These are phyloP conservation scores for Pangasianodon hypophthalmus DNA, from an alignment of 2,113 vertebrate genomes.

Conservation along the genomic window DNA sequence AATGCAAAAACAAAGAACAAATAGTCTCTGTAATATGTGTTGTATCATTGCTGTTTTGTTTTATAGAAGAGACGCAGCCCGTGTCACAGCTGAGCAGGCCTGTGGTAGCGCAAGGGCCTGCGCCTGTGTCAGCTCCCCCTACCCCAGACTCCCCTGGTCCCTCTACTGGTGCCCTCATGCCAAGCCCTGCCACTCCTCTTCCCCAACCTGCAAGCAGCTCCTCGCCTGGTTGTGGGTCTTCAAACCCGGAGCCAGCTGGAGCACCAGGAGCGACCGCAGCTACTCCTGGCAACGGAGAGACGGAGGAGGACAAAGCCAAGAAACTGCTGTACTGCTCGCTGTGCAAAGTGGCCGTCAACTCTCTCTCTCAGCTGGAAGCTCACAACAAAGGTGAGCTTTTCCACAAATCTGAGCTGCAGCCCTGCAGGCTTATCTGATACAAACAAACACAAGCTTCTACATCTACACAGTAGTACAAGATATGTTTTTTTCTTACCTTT, in stretches of 20 bases:
- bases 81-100: slow-evolving; percentile 65
- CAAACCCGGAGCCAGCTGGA: slow-evolving; percentile 63
- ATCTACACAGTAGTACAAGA: not conserved
- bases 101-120: slow-evolving; percentile 58
- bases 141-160: slow-evolving; percentile 69
- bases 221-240: slow-evolving; percentile 64
- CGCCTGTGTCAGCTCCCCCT: slow-evolving; percentile 60
- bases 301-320: slow-evolving; percentile 88
- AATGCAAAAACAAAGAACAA: not conserved
- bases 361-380: slow-evolving; percentile 90
- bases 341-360: slow-evolving; percentile 93
- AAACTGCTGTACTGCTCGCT: slow-evolving; percentile 88
- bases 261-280: slow-evolving; percentile 52
- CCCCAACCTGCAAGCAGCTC: slow-evolving; percentile 63
- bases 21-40: slow-evolving; percentile 16
- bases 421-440: not conserved
- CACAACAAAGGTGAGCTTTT: slow-evolving; percentile 86
- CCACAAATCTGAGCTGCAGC: not conserved
- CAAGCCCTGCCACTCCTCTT: slow-evolving; percentile 60
- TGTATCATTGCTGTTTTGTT: slow-evolving; percentile 28
- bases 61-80: slow-evolving; percentile 67
- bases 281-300: slow-evolving; percentile 71
- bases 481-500: not conserved
- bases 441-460: not conserved
- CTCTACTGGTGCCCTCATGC: slow-evolving; percentile 62